Evolutionary conservation across 2,797 vertebrate genomes (phyloP), one percentile per base, ranked within the genome.

Genomic region (Epinephelus malabaricus): DNA sequence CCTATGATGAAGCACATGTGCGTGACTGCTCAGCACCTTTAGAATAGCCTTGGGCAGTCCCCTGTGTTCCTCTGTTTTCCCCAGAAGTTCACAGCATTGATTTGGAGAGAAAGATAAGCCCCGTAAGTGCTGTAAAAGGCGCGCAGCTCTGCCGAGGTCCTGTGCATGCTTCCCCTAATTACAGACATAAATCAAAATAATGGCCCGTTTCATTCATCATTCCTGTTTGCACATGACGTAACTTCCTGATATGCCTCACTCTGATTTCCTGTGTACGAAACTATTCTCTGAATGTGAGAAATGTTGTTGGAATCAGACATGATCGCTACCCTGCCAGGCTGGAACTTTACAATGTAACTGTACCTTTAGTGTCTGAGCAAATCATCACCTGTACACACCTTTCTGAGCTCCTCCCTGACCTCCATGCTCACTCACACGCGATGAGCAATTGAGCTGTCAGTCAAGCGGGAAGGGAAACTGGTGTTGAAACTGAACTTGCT

Each of bases 1-100:
- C 13, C 61, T 25, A 53, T 94, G 94, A 95, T 95, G 87, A 92
- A 95, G 89, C 89, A 92, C 92, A 88, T 94, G 90, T 95, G 94
- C 95, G 92, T 95, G 94, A 95, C 95, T 91, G 69, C 86, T 86
- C 67, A 4, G 61, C 81, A 65, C 74, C 68, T 91, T 87, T 64
- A 63, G 55, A 89, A 84, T 50, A 83, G 89, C 94, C 88, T 17
- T 4, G 76, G 89, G 93, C 89, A 10, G 50, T 75, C 70, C 82
- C 75, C 78, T 86, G 77, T 88, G 54, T 76, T 80, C 70, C 62
- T 86, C 82, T 86, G 68, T 79, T 88, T 88, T 69, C 68, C 49
- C 54, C 67, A 72, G 63, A 84, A 81, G 82, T 87, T 88, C 84
- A 89, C 79, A 73, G 86, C 80, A 64, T 77, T 70, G 88, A 91